Base-by-base conservation (phyloP, 2,113 vertebrate species). In the Oncorhynchus mykiss region DNA sequence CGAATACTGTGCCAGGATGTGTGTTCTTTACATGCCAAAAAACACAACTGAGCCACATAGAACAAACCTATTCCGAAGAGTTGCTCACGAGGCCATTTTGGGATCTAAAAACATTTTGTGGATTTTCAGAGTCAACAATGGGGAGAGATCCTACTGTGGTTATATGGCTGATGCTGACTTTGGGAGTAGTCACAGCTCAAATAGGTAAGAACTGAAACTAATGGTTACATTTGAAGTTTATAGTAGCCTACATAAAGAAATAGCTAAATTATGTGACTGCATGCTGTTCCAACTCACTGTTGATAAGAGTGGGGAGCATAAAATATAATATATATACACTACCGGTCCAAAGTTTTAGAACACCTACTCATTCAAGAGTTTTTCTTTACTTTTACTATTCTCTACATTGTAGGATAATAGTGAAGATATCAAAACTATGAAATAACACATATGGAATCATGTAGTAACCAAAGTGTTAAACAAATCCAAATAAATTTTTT, bases 111-210 rank as follows among this genome's bases (percentile, higher is more conserved):
- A 45, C 9, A 45, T 45, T 45, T 45, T 25, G 4, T 45, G 39
- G 2, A 45, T 45, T 69, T 45, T 12, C 39, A 34, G 25, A n/a
- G 57, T 66, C 4, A 79, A 74, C 76, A 11, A 93, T 91, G 90
- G 78, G 18, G 1, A 87, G 69, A 57, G 4, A 45, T 0, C 9
- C 1, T 45, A 11, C 24, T 3, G 27, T 22, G 31, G 24, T 70
- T 75, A 77, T 54, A 68, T 87, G 81, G 69, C 51, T 91, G 65
- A 6, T 90, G 54, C 59, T 91, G 12, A 67, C 34, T 0, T 22
- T 79, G 0, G 86, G 72, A 60, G 57, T 22, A 1, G 88, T 29
- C 4, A 39, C 73, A 16, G 86, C 90, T 5, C 91, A 92, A 84
- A 74, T 78, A 87, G 90, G 92, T 92, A 80, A 57, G 76, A 76